Evolutionary conservation across 2,888 invertebrate genomes (phyloP), one percentile per base, ranked within the genome.

Genomic region (Chalcosyrphus nemorum): DNA sequence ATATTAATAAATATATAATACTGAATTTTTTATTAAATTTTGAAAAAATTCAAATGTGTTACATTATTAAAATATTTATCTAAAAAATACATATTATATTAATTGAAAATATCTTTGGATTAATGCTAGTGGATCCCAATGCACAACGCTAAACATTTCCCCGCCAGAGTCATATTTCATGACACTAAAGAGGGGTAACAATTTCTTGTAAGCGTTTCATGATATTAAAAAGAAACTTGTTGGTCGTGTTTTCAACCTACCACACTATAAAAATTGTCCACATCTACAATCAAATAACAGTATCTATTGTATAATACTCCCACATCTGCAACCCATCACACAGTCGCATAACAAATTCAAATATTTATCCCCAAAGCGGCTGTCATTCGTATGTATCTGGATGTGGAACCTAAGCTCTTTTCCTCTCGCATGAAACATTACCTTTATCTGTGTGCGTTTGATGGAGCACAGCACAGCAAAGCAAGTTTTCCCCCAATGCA

Each of bases 371-470:
- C 43, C 35, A 45, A 43, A n/a, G 41, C 52, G 13, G 24, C 56
- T 47, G 17, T 19, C 45, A 19, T 3, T 54, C n/a, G 65, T 63
- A 35, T 74, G 45, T 56, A 47, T 50, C n/a, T n/a, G 38, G 19
- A 9, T 32, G 61, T 77, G 70, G 77, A 77, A 54, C 21, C 54
- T 54, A 77, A 77, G 77, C 77, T 77, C 61, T 54, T 54, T 4
- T 35, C 9, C 29, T 76, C 68, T 59, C 59, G 59, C 54, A 45
- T 41, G 19, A 47, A 15, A 66, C 9, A 57, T 32, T 24, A 29
- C 41, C 2, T 27, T 15, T 2, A 19, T n/a, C 11, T 35, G 41
- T 19, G 17, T 5, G 9, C 9, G 17, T n/a, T 2, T 7, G 15
- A 6, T 77, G 32, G 61, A 54, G 61, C 19, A 61, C 35, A 43